Evolutionary conservation across 2,888 invertebrate genomes (phyloP).

Genomic region (Seira musarum): DNA sequence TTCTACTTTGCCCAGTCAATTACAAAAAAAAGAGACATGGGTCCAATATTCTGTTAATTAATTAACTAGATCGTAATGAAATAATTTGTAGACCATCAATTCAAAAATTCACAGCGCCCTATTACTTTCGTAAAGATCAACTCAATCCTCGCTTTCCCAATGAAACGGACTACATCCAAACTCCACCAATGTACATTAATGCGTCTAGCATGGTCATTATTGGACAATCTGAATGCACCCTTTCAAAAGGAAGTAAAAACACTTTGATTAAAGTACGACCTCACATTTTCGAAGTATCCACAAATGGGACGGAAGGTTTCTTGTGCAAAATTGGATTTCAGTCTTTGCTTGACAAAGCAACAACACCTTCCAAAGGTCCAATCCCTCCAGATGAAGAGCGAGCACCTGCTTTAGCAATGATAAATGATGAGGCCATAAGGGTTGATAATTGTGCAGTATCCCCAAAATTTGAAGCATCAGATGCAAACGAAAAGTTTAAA

Average conservation of each 20-base stretch:
- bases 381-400: slow-evolving; percentile 16
- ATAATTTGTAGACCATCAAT: too few species aligned
- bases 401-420: slow-evolving; percentile 27
- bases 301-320: slow-evolving; percentile 8
- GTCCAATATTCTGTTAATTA: too few species aligned
- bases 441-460: slow-evolving; percentile 19
- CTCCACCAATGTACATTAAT: slow-evolving; percentile 48
- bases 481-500: neutral
- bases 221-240: slow-evolving; percentile 52
- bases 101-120: slow-evolving; percentile 60
- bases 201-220: slow-evolving; percentile 52
- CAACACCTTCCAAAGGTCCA: slow-evolving; percentile 21
- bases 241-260: slow-evolving; percentile 46
- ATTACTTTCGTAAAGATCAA: slow-evolving; percentile 46
- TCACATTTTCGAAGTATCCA: neutral
- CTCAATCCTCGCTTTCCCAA: slow-evolving; percentile 13
- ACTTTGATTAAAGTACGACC: slow-evolving; percentile 30
- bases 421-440: slow-evolving; percentile 40
- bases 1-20: too few species aligned
- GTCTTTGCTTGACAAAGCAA: slow-evolving; percentile 26
- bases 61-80: too few species aligned
- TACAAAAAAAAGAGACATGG: too few species aligned
- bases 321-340: slow-evolving; percentile 40
- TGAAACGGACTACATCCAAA: slow-evolving; percentile 16
- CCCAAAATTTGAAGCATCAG: neutral